A percentile compares a stretch with the other conserved stretches of the same genome.
Conservation (phyloP, 64 coral and sea anemone species). For the Stylophora pistillata region DNA sequence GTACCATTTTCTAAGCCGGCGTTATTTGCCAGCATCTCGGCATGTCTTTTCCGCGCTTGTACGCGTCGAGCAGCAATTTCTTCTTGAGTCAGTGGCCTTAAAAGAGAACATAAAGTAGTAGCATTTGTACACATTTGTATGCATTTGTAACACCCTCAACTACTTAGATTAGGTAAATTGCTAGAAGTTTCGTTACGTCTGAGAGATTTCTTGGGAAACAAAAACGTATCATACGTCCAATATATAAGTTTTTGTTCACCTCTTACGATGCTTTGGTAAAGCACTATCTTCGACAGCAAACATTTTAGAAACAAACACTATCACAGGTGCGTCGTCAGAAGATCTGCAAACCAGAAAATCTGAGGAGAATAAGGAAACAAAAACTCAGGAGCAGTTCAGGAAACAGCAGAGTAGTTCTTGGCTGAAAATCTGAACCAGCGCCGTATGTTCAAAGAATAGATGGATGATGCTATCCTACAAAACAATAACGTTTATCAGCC, state of each 20-base stretch:
- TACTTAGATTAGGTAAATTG: no score
- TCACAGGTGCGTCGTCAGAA: conserved; percentile 77
- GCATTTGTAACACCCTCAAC: no score
- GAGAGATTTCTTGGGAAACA: not conserved
- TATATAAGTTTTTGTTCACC: conserved; percentile 28
- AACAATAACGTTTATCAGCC: no score
- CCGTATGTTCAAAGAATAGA: no score
- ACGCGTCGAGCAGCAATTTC: conserved; percentile 88
- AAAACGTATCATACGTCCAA: not conserved
- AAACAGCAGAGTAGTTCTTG: not conserved
- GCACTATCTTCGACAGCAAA: conserved; percentile 87
- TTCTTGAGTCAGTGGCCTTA: conserved; percentile 93
- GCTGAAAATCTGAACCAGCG: not conserved
- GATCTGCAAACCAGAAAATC: conserved; percentile 86
- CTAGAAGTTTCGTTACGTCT: no score
- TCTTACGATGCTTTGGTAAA: conserved; percentile 83
- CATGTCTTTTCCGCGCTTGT: conserved; percentile 83
- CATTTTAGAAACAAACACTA: conserved; percentile 98
- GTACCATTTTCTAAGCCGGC: conserved; percentile 23
- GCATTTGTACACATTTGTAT: no score
- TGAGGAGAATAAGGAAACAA: conserved; percentile 1
- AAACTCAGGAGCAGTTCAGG: not conserved
- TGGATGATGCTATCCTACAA: no score
- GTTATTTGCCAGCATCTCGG: conserved; percentile 62
- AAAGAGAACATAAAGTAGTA: not conserved